phyloP scores from a whole-genome alignment of 2,888 invertebrate species.

The Syritta pipiens region DNA sequence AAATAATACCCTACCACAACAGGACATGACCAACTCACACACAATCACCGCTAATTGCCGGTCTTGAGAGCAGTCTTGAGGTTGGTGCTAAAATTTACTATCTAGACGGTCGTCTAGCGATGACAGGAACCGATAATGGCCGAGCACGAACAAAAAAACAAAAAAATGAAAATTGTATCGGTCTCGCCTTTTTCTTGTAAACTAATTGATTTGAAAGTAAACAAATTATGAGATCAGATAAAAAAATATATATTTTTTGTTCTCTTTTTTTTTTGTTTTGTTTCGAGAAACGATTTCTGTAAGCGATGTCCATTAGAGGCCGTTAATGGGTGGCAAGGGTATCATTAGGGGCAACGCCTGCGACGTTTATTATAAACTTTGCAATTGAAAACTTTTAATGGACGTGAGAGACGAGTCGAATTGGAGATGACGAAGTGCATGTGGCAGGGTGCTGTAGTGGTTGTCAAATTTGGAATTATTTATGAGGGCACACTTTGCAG shows the following conservation, averaged over 20 bases:
- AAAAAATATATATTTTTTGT: not conserved
- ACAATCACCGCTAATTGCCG: slow-evolving; percentile 40
- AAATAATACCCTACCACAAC: not conserved
- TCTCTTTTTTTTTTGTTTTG: too few species aligned
- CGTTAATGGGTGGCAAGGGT: too few species aligned
- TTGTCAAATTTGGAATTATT: too few species aligned
- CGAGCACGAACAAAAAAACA: too few species aligned
- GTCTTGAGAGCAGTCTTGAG: too few species aligned
- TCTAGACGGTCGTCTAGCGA: slow-evolving; percentile 15
- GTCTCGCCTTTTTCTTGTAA: slow-evolving; percentile 39
- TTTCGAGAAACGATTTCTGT: not conserved
- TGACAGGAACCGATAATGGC: slow-evolving; percentile 58
- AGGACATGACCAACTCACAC: not conserved
- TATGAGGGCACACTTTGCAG: too few species aligned
- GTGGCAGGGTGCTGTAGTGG: too few species aligned
- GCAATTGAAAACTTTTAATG: too few species aligned
- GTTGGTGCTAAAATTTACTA: slow-evolving; percentile 46
- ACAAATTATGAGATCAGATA: not conserved
- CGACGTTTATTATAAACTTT: too few species aligned
- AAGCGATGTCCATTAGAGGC: not conserved
- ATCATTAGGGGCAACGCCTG: too few species aligned
- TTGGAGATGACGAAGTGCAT: too few species aligned
- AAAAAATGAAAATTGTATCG: slow-evolving; percentile 26
- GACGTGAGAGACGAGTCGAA: too few species aligned
- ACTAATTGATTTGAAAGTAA: slow-evolving; percentile 27